phyloP scores from a whole-genome alignment of 1,140 invertebrate genomes.

The Drosophila parabipectinata region DNA sequence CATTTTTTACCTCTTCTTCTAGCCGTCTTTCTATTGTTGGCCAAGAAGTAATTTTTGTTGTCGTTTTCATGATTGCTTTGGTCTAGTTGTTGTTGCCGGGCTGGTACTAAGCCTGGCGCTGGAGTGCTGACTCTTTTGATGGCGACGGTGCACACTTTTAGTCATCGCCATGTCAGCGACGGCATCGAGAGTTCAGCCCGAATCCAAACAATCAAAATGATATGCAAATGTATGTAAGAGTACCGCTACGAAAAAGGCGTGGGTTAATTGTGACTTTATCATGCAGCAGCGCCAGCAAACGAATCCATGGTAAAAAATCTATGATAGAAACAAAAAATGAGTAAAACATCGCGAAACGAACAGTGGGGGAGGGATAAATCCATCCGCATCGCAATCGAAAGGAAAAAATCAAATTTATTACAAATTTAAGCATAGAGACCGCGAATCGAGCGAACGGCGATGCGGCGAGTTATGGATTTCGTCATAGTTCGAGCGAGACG shows the following conservation, averaged over 20 bases:
- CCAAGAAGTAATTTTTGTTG: conserved; percentile 50
- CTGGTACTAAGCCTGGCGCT: conserved; percentile 27
- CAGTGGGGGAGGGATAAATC: background rate
- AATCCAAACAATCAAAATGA: conserved; percentile 81
- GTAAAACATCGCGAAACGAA: background rate
- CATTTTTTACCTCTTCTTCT: conserved; percentile 33
- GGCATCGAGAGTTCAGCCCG: conserved; percentile 53
- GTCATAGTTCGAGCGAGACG: conserved; percentile 65
- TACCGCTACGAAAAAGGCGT: conserved; percentile 83
- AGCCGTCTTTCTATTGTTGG: conserved; percentile 41
- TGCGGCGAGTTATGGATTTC: conserved; percentile 82
- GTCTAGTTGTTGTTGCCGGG: conserved; percentile 35
- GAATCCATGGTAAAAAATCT: conserved; percentile 32
- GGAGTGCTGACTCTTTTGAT: conserved; percentile 20
- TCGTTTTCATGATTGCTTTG: conserved; percentile 67
- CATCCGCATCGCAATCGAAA: conserved; percentile 71
- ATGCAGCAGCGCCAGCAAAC: conserved; percentile 58
- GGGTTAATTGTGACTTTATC: conserved; percentile 83
- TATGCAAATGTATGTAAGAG: conserved; percentile 83
- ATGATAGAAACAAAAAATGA: background rate
- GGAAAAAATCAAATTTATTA: conserved; percentile 83
- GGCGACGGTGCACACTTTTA: conserved; percentile 68
- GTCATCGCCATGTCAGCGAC: conserved; percentile 73
- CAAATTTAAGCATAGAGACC: conserved; percentile 81
- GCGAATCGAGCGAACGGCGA: conserved; percentile 57